phyloP scores from a whole-genome alignment of 2,113 vertebrate genomes.

The Maylandia zebra region DNA sequence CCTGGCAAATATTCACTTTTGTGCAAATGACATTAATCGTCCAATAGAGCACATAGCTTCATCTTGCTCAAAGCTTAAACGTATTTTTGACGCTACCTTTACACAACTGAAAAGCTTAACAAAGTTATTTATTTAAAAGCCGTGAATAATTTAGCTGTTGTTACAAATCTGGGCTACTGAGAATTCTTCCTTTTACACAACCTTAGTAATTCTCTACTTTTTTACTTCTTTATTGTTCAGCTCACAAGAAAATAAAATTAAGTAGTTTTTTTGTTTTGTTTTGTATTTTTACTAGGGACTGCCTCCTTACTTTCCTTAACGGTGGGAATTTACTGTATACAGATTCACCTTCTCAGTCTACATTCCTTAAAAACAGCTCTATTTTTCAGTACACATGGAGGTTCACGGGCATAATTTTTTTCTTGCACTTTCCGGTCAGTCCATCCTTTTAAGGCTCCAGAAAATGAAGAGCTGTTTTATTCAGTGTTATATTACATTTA shows the following conservation, averaged over 20 bases:
- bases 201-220: background rate
- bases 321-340: background rate
- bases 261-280: background rate
- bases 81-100: background rate
- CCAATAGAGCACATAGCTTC: background rate
- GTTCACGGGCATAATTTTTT: background rate
- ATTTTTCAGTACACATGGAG: background rate
- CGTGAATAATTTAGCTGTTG: background rate
- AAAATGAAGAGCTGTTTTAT: background rate
- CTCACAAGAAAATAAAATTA: background rate
- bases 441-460: background rate
- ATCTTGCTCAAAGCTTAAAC: background rate
- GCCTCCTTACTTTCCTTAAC: background rate
- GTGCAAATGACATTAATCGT: background rate
- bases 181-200: background rate
- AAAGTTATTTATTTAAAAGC: background rate
- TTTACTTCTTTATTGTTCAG: accelerated
- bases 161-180: background rate
- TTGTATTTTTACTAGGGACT: background rate
- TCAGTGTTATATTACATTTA: background rate
- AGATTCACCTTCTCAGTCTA: background rate
- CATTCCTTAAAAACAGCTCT: background rate
- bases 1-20: background rate
- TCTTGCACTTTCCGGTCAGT: background rate
- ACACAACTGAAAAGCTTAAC: background rate